Conservation (phyloP, 2,797 vertebrate species). For the Trichosurus vulpecula region DNA sequence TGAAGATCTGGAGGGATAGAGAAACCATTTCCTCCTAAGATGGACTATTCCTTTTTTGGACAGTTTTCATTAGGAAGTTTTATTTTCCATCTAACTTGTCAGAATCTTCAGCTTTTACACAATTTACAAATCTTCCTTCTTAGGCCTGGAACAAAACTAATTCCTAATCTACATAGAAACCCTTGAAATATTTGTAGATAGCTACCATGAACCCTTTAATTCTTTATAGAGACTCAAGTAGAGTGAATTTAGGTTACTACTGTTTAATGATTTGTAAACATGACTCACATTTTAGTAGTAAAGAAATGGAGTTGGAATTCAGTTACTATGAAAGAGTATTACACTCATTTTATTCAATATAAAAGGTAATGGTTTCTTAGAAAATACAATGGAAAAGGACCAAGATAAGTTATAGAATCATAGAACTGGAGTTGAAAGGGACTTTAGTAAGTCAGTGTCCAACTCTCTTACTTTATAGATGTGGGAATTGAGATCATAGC, state of each 20-base stretch:
- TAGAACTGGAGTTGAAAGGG: neutral
- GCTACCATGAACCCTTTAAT: neutral
- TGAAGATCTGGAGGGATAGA: neutral
- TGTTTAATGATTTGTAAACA: neutral
- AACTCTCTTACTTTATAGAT: neutral
- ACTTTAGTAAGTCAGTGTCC: neutral
- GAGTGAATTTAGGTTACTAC: neutral
- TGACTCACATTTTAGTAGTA: neutral
- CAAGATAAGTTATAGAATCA: neutral
- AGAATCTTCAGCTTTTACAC: neutral
- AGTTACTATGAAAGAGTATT: neutral
- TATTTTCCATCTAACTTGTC: neutral
- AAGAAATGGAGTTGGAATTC: neutral
- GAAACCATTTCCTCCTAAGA: neutral
- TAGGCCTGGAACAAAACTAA: neutral
- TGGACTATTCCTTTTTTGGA: neutral
- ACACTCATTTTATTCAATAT: neutral
- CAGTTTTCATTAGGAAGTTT: neutral
- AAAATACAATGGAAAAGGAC: neutral
- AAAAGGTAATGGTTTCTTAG: neutral
- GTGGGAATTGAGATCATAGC: neutral
- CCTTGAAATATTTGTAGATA: neutral
- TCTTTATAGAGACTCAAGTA: neutral
- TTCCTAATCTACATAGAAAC: neutral
- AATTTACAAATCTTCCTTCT: neutral